phyloP scores from a whole-genome alignment of 2,113 vertebrate genomes.

The Sclerurus mexicanus region DNA sequence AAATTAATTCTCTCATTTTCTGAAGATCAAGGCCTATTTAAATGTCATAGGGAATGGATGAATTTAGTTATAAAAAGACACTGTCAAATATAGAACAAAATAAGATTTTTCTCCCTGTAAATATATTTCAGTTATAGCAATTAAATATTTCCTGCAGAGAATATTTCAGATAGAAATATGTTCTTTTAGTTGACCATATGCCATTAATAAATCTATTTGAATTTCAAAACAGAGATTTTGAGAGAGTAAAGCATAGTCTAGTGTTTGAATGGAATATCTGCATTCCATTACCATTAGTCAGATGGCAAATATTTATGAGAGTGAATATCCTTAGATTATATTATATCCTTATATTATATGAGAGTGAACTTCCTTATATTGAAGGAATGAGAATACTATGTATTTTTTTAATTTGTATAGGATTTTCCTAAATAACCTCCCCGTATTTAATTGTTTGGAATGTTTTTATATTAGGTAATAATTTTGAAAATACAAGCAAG shows the following conservation, averaged over 20 bases:
- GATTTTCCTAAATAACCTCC: background rate
- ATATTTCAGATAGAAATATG: background rate
- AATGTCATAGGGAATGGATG: background rate
- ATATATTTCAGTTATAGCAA: background rate
- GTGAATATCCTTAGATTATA: too few species aligned
- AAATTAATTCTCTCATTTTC: constrained; percentile 4
- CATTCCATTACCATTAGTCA: background rate
- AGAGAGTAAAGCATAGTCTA: background rate
- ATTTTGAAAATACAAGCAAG: background rate
- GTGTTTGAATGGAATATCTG: background rate
- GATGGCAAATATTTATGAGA: background rate
- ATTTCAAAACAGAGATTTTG: background rate
- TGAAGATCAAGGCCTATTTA: background rate
- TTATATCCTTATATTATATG: too few species aligned
- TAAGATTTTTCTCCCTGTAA: background rate
- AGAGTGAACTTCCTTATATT: background rate
- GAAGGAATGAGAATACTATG: background rate
- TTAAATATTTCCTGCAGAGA: background rate
- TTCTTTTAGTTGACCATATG: background rate
- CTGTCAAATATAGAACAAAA: background rate
- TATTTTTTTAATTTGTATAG: background rate
- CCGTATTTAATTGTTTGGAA: background rate
- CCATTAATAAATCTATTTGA: background rate
- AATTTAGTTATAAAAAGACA: background rate
- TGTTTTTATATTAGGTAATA: background rate